Evolutionary conservation across 2,888 invertebrate species (phyloP).

Genomic region (Pyrrhia umbra): DNA sequence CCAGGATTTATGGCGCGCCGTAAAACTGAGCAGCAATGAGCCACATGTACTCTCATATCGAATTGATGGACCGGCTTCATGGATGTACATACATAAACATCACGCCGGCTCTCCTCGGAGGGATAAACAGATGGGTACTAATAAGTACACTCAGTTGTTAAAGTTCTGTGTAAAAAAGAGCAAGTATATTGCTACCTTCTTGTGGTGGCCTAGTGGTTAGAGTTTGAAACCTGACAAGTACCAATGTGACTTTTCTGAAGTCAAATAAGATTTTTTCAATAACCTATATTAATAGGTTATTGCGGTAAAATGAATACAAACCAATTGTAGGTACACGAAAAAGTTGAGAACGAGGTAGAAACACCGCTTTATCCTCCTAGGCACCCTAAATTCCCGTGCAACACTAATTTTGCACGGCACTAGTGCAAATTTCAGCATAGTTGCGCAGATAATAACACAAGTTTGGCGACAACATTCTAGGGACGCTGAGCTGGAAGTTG

Average conservation of each 20-base stretch:
- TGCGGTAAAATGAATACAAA: not conserved
- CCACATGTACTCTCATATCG: constrained; percentile 40
- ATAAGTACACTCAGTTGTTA: not conserved
- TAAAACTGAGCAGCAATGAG: constrained; percentile 57
- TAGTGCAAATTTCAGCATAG: constrained; percentile 52
- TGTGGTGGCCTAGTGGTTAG: too few relatives aligned
- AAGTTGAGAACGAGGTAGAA: constrained; percentile 3
- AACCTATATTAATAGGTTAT: not conserved
- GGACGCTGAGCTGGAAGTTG: constrained; percentile 46
- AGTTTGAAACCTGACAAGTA: too few relatives aligned
- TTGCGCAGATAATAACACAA: constrained; percentile 48
- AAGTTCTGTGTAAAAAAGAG: not conserved
- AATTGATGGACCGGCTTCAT: constrained; percentile 36
- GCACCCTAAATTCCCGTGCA: constrained; percentile 36
- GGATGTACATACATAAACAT: not conserved
- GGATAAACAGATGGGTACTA: too few relatives aligned
- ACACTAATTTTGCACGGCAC: constrained; percentile 44
- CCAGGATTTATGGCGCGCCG: constrained; percentile 53
- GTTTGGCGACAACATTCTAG: constrained; percentile 42
- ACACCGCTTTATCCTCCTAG: constrained; percentile 12
- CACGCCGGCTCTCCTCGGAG: not conserved
- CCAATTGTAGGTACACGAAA: not conserved
- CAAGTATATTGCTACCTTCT: too few relatives aligned
- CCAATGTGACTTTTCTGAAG: too few relatives aligned
- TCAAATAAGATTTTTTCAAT: too few relatives aligned